Percentiles rank a stretch among this genome's conserved stretches.
phyloP scores from a whole-genome alignment of 2,888 invertebrate species.

The Copidosoma aretas region DNA sequence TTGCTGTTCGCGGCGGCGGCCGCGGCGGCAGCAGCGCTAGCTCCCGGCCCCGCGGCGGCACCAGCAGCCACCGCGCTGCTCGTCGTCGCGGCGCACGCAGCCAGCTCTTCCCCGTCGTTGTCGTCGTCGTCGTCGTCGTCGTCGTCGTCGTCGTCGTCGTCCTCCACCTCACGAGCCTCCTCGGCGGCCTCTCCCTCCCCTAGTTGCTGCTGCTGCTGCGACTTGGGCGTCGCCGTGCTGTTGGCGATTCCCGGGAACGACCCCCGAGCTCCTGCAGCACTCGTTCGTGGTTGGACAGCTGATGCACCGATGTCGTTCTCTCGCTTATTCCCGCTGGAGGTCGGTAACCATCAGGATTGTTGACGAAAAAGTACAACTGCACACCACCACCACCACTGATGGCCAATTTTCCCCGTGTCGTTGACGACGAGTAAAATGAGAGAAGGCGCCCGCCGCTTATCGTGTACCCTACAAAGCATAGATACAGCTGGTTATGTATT shows the following conservation, averaged over 20 bases:
- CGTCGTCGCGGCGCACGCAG: conserved; percentile 20
- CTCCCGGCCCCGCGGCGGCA: conserved; percentile 4
- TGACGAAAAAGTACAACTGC: too few species aligned
- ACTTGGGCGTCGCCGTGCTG: conserved; percentile 27
- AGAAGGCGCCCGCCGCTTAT: background rate
- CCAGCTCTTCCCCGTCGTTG: conserved; percentile 2
- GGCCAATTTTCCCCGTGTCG: conserved; percentile 29
- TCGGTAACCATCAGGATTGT: too few species aligned
- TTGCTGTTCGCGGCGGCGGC: background rate
- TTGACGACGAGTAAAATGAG: too few species aligned
- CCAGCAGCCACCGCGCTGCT: conserved; percentile 15
- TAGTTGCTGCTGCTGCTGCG: conserved; percentile 2
- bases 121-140: conserved; percentile 7
- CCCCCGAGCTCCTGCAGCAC: conserved; percentile 2
- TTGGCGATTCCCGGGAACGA: background rate
- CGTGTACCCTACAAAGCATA: too few species aligned
- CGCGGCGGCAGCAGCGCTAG: conserved; percentile 6
- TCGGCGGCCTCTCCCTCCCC: conserved; percentile 15
- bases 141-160: background rate
- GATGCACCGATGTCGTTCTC: conserved; percentile 3
- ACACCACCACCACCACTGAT: conserved; percentile 9
- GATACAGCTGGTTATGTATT: too few species aligned
- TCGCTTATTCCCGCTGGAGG: background rate
- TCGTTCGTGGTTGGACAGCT: too few species aligned
- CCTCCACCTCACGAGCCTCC: background rate